phyloP scores from a whole-genome alignment of 2,113 vertebrate genomes.

The Columba livia region DNA sequence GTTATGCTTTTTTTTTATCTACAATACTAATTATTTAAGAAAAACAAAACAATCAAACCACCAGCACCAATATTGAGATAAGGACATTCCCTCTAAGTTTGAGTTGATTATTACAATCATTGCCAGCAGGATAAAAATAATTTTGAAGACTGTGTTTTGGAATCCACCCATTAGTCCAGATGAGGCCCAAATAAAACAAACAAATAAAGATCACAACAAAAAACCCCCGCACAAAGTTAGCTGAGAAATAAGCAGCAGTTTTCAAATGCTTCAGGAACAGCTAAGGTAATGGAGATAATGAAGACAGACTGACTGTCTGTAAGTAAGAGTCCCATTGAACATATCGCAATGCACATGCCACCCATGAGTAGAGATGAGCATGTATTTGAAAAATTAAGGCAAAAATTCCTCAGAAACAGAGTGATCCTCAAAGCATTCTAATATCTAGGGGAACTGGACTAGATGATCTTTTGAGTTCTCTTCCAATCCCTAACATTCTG shows the following conservation, averaged over 20 bases:
- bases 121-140: background rate
- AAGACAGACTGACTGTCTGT: background rate
- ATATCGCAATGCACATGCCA: accelerated
- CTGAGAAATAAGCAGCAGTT: background rate
- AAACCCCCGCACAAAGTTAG: background rate
- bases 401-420: background rate
- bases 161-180: background rate
- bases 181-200: background rate
- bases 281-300: accelerated
- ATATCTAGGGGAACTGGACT: background rate
- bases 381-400: background rate
- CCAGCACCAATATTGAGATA: background rate
- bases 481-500: no score
- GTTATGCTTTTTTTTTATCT: background rate
- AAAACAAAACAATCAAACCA: background rate
- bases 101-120: background rate
- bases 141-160: background rate
- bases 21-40: background rate
- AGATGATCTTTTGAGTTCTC: no score
- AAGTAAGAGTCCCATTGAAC: accelerated
- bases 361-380: accelerated
- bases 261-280: background rate
- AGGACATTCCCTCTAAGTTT: background rate
- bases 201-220: accelerated
- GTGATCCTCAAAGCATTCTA: background rate